Conservation (phyloP, 2,888 invertebrate species). For the Cryptus viduatorius region DNA sequence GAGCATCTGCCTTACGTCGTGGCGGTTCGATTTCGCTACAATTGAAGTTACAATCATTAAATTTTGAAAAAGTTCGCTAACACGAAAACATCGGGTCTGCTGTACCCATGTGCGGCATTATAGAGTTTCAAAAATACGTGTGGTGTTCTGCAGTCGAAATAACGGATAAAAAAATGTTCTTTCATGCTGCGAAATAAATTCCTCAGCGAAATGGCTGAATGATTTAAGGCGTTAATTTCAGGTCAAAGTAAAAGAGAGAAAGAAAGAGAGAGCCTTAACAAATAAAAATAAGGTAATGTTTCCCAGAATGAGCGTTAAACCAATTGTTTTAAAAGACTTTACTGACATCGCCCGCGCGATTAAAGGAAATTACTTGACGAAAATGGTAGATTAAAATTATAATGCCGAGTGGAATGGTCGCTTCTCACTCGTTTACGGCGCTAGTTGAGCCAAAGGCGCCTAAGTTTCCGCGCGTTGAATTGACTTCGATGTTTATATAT, state of each 20-base stretch:
- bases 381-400: slow-evolving; percentile 64
- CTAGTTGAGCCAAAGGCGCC: slow-evolving; percentile 24
- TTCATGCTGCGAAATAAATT: not conserved
- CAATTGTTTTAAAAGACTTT: not conserved
- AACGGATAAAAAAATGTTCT: not conserved
- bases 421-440: slow-evolving; percentile 14
- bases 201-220: not conserved
- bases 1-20: too few relatives aligned
- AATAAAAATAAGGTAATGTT: slow-evolving; percentile 7
- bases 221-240: slow-evolving; percentile 1
- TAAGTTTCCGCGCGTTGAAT: slow-evolving; percentile 66
- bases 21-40: too few relatives aligned
- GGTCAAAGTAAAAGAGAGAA: slow-evolving; percentile 4
- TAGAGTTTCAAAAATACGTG: too few relatives aligned
- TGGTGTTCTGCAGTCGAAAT: not conserved
- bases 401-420: slow-evolving; percentile 53
- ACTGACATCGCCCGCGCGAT: slow-evolving; percentile 28
- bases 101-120: too few relatives aligned
- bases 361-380: slow-evolving; percentile 37
- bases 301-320: slow-evolving; percentile 16
- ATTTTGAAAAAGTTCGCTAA: too few relatives aligned
- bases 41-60: too few relatives aligned
- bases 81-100: too few relatives aligned
- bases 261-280: slow-evolving; percentile 11
- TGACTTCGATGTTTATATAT: slow-evolving; percentile 60